phyloP scores from a whole-genome alignment of 92 coral and sea anemone species.

The Porites evermanni region DNA sequence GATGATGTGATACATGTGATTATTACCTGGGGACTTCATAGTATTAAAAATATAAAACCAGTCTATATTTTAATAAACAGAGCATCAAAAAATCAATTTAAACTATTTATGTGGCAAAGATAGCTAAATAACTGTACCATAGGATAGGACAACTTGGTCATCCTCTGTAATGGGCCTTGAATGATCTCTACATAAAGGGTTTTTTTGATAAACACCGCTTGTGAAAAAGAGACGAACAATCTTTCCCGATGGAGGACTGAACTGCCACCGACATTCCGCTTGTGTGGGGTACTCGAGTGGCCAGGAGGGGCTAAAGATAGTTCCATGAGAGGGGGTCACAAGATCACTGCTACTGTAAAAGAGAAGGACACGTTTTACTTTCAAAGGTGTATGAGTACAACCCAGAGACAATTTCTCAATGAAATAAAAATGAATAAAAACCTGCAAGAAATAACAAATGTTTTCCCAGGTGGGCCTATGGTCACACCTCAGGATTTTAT shows the following conservation, averaged over 20 bases:
- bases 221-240: conserved; percentile 9
- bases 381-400: too few species aligned
- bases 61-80: too few species aligned
- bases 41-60: too few species aligned
- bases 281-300: not conserved
- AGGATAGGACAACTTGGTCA: not conserved
- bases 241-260: not conserved
- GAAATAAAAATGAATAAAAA: too few species aligned
- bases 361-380: too few species aligned
- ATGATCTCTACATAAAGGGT: not conserved
- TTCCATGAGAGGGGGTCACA: not conserved
- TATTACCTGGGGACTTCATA: too few species aligned
- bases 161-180: not conserved
- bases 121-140: too few species aligned
- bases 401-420: too few species aligned
- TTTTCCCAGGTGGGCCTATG: not conserved
- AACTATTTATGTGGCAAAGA: too few species aligned
- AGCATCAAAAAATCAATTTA: too few species aligned
- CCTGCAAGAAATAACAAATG: too few species aligned
- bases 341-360: not conserved
- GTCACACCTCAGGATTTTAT: not conserved
- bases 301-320: conserved; percentile 28
- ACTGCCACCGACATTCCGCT: not conserved
- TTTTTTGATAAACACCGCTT: not conserved
- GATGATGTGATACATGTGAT: too few species aligned